Evolutionary conservation across 2,113 vertebrate genomes (phyloP), one percentile per base, ranked within the genome.

Genomic region (Protobothrops flavoviridis): DNA sequence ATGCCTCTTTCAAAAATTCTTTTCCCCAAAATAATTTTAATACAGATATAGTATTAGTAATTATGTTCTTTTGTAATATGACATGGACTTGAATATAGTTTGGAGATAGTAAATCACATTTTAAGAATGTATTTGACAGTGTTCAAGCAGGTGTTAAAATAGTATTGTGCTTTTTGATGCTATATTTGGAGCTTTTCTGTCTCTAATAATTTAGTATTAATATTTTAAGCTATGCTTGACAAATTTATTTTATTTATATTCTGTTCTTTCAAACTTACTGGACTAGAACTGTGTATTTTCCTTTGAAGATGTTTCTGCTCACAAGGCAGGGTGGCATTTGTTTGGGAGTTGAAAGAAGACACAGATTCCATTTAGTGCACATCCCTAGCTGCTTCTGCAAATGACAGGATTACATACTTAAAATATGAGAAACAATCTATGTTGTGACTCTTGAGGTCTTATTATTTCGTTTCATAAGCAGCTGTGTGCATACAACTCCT

Each of bases 1-100:
- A 81, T 81, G 74, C 17, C 74, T 81, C 74, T 81, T 81, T 88
- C 87, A 13, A 95, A 92, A 92, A 50, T 48, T 29, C 29, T 88
- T 56, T 81, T 26, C 15, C 45, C 61, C 43, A n/a, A 91, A 21
- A 59, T 13, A 23, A 11, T 64, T 59, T 91, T 69, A 64, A 29
- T 52, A 45, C 26, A 12, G 10, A 86, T 57, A 87, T n/a, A 64
- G 24, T 17, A 55, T 50, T 61, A 57, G 43, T 85, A 33, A 86
- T 29, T 17, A n/a, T 24, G 10, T 61, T 13, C 59, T 88, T 20
- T 15, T 87, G n/a, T n/a, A 50, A 52, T 87, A 52, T 33, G 1
- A 4, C 4, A 12, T 64, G 50, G 61, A 50, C 87, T 59, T 88
- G 33, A 23, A 29, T 33, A 29, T 50, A 88, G 50, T 55, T 43